Conservation (phyloP, 1,140 invertebrate species). For the Homalodisca vitripennis region DNA sequence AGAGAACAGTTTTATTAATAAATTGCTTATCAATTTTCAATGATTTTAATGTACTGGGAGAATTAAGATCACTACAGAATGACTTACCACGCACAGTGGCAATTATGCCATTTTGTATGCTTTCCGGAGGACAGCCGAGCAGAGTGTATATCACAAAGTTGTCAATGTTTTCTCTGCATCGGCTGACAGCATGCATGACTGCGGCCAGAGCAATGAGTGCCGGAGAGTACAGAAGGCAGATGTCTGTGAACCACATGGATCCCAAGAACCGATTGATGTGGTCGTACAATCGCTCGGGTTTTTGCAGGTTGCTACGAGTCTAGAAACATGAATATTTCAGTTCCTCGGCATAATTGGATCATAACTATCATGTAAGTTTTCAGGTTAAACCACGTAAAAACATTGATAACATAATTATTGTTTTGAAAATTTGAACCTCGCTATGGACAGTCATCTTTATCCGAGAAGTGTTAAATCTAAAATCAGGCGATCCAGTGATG, state of each 20-base stretch:
- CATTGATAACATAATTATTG: background rate
- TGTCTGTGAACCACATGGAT: slow-evolving; percentile 85
- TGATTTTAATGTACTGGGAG: too few species aligned
- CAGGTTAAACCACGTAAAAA: background rate
- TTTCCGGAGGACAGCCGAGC: slow-evolving; percentile 64
- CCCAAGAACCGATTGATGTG: slow-evolving; percentile 91
- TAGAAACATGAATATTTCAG: slow-evolving; percentile 40
- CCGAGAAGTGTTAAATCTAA: too few species aligned
- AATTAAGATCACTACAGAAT: too few species aligned
- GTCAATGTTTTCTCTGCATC: slow-evolving; percentile 83
- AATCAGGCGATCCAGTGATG: too few species aligned
- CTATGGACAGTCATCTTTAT: background rate
- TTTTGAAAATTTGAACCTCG: background rate
- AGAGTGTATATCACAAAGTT: slow-evolving; percentile 87
- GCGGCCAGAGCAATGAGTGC: slow-evolving; percentile 92
- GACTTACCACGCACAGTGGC: too few species aligned
- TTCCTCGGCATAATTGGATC: background rate
- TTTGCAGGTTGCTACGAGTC: slow-evolving; percentile 68
- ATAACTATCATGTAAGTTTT: background rate
- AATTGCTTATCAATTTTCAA: too few species aligned
- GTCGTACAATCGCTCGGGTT: slow-evolving; percentile 80
- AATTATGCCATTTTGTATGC: too few species aligned
- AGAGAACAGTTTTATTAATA: too few species aligned
- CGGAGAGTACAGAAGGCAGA: slow-evolving; percentile 85
- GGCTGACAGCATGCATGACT: slow-evolving; percentile 83